Percentiles rank a stretch among this genome's conserved stretches.
Evolutionary conservation across 2,113 vertebrate genomes (phyloP).

Genomic region (Plecotus auritus): DNA sequence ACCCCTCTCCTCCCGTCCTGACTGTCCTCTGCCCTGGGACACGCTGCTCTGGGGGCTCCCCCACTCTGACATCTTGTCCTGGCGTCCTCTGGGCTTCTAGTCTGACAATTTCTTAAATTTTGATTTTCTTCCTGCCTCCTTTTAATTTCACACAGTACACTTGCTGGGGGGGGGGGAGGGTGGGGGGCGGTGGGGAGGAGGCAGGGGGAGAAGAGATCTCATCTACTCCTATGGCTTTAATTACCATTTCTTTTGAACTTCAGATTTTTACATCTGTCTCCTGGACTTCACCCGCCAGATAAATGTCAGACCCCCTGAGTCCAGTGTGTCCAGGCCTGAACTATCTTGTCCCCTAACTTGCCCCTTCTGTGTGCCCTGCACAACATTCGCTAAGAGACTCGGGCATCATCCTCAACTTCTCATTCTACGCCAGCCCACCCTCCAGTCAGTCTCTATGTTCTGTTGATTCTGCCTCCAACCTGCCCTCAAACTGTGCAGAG

Average conservation of each 20-base stretch:
- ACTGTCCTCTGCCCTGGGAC: neutral
- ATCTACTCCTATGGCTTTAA: neutral
- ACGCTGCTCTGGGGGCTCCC: neutral
- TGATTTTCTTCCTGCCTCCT: neutral
- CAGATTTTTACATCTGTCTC: neutral
- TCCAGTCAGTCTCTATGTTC: neutral
- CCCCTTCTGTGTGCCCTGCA: neutral
- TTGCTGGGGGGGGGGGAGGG: too few relatives aligned
- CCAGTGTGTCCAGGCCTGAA: neutral
- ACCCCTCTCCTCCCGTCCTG: neutral
- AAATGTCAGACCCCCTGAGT: neutral
- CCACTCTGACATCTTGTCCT: neutral
- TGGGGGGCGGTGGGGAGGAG: too few relatives aligned
- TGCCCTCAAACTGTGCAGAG: neutral
- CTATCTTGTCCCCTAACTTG: neutral
- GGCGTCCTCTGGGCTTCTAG: neutral
- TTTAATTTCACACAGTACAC: neutral
- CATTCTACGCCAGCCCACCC: neutral
- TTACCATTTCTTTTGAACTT: neutral
- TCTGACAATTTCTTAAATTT: neutral
- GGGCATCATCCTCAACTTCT: neutral
- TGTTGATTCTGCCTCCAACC: neutral
- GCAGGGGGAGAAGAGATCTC: too few relatives aligned
- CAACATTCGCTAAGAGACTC: neutral
- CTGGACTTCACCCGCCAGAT: neutral